Evolutionary conservation across 2,113 vertebrate genomes (phyloP).

Genomic region (Rallus limicola): DNA sequence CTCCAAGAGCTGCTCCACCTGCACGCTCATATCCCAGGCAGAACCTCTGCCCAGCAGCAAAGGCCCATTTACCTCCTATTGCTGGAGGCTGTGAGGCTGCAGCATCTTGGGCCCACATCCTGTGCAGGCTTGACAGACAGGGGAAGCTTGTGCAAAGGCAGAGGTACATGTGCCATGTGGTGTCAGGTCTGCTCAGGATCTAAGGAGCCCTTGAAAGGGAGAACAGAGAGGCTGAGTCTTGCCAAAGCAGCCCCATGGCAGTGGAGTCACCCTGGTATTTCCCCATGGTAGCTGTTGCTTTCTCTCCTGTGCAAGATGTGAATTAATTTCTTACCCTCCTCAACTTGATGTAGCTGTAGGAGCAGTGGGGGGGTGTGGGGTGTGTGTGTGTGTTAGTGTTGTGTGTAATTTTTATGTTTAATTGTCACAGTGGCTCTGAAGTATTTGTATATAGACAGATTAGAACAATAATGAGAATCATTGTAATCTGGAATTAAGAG

Average conservation of each 20-base stretch:
- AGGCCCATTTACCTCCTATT: neutral
- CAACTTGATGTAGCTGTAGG: neutral
- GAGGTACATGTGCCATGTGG: accelerated
- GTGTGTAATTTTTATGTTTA: neutral
- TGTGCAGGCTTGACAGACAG: accelerated
- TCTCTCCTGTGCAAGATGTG: neutral
- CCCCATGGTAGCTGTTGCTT: neutral
- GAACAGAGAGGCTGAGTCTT: neutral
- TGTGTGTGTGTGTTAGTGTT: neutral
- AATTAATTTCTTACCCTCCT: neutral
- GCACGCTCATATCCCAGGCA: accelerated
- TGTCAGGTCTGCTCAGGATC: accelerated
- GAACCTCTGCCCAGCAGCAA: neutral
- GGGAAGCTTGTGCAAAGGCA: neutral
- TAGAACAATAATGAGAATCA: accelerated
- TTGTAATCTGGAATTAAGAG: neutral
- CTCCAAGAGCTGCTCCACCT: neutral
- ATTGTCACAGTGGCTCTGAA: neutral
- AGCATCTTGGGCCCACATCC: neutral
- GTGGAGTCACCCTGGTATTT: accelerated
- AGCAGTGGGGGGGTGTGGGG: neutral
- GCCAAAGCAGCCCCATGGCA: accelerated
- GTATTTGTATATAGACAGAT: neutral
- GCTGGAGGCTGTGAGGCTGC: neutral
- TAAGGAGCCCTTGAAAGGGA: neutral